Evolutionary conservation across 2,797 vertebrate species (phyloP).

Genomic region (Bovichtus variegatus): DNA sequence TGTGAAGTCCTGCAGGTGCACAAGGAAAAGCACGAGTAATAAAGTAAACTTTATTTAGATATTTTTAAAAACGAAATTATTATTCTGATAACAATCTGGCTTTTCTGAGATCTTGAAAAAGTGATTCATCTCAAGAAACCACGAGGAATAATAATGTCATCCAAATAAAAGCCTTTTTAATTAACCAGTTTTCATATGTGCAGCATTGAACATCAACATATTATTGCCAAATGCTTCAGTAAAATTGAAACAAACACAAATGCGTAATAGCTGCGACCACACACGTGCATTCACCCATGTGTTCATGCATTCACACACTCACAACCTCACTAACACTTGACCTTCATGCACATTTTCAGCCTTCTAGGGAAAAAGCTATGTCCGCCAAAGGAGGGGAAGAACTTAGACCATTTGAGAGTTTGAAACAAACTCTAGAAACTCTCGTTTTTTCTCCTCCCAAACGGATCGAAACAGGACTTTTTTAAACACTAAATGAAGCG

Average conservation of each 20-base stretch:
- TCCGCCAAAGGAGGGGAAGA: no score
- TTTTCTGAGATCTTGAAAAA: background rate
- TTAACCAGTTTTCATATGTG: background rate
- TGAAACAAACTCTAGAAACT: accelerated
- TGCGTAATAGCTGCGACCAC: no score
- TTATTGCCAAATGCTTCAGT: background rate
- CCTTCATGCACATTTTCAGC: no score
- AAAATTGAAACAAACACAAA: background rate
- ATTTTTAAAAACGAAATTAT: background rate
- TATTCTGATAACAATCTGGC: background rate
- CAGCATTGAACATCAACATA: background rate
- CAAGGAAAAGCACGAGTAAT: background rate
- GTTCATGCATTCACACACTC: no score
- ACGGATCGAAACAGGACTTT: no score
- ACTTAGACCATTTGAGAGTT: no score
- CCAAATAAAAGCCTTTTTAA: background rate
- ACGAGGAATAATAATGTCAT: no score
- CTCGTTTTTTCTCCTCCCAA: no score
- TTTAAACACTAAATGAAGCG: background rate
- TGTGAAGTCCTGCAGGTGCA: slow-evolving; percentile 89
- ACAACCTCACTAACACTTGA: no score
- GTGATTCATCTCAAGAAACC: no score
- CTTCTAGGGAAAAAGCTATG: no score
- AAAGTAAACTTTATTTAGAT: background rate
- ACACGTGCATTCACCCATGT: no score